Base-by-base conservation (phyloP, 2,888 invertebrate genomes). In the Encarsia formosa region DNA sequence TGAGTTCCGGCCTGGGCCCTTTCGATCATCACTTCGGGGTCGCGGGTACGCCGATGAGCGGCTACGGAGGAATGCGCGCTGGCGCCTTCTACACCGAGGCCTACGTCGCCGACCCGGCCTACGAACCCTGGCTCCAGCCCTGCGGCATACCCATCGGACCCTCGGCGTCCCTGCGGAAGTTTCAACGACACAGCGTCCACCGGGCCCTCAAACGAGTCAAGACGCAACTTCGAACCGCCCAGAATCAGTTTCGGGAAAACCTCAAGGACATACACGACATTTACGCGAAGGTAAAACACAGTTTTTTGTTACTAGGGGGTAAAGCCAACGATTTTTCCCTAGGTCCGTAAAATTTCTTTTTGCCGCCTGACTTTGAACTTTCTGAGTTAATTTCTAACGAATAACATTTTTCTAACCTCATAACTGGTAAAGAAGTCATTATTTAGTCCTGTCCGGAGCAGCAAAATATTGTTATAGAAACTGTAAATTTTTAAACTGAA, bases 181-280 rank as follows among this genome's bases (percentile, higher is more conserved):
- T 62, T 41, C 69, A 69, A 41, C 57, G 70, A 29, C 70, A 70
- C 64, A 67, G 64, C 45, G 68, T 68, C 8, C 71, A 71, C 57
- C 60, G 66, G 22, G 64, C 68, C 3, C 59, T 74, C 16, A 71
- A 70, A 56, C 61, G 65, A 48, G 74, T 74, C 24, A 64, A 70
- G 23, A 72, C 71, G 3, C 75, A 75, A 61, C 63, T 76, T 29
- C 63, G 68, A 43, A 65, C 73, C 32, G 74, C 75, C 3, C 67
- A 70, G 47, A 68, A 68, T 42, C 72, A 75, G 59, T 73, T 72
- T 58, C 65, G 64, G 41, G 68, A 66, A 53, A 64, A 69, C 50
- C 65, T 66, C 57, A 67, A 65, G 48, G 70, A 69, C 52, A 67
- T 71, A 37, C 66, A 65, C 50, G 62, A 65, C 35, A 65, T 73